A percentile compares a stretch with the other conserved stretches of the same genome.
Conservation (phyloP, 2,797 vertebrate species). For the Karalla daura region DNA sequence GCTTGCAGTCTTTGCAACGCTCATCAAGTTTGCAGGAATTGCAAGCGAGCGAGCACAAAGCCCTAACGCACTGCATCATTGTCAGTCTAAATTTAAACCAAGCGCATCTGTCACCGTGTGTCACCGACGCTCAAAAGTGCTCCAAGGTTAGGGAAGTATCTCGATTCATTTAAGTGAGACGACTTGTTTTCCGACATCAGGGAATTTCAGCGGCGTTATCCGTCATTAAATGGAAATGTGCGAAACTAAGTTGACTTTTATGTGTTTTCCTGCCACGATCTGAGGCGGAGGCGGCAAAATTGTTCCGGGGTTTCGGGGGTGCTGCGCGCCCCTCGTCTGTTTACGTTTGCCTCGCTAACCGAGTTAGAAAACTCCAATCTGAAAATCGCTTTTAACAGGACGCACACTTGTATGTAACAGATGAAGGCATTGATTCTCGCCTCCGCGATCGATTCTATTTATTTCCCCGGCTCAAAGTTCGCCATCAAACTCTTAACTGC, state of each 20-base stretch:
- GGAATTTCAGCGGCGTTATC: slow-evolving; percentile 42
- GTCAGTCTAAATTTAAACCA: slow-evolving; percentile 76
- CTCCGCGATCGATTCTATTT: slow-evolving; percentile 69
- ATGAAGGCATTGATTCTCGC: slow-evolving; percentile 71
- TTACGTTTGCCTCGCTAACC: slow-evolving; percentile 48
- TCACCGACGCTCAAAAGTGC: slow-evolving; percentile 51
- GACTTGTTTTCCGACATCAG: slow-evolving; percentile 59
- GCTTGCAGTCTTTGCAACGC: slow-evolving; percentile 53
- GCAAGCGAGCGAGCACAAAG: slow-evolving; percentile 69
- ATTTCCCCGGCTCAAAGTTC: slow-evolving; percentile 74
- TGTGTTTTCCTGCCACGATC: slow-evolving; percentile 19
- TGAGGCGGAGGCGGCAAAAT: not conserved
- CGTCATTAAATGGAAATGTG: slow-evolving; percentile 49
- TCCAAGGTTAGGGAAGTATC: slow-evolving; percentile 63
- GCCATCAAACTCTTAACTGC: slow-evolving; percentile 64
- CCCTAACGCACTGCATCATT: slow-evolving; percentile 60
- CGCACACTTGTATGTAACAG: slow-evolving; percentile 69
- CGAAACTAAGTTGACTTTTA: slow-evolving; percentile 20
- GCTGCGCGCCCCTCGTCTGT: slow-evolving; percentile 21
- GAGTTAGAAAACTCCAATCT: slow-evolving; percentile 48
- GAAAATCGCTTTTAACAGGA: slow-evolving; percentile 51
- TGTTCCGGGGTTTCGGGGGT: not conserved
- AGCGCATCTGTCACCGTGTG: slow-evolving; percentile 68
- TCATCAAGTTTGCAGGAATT: slow-evolving; percentile 61
- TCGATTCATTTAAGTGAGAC: slow-evolving; percentile 62